These are phyloP conservation scores for Danionella dracula DNA, from an alignment of 2,797 vertebrate genomes.

Conservation along the genomic window DNA sequence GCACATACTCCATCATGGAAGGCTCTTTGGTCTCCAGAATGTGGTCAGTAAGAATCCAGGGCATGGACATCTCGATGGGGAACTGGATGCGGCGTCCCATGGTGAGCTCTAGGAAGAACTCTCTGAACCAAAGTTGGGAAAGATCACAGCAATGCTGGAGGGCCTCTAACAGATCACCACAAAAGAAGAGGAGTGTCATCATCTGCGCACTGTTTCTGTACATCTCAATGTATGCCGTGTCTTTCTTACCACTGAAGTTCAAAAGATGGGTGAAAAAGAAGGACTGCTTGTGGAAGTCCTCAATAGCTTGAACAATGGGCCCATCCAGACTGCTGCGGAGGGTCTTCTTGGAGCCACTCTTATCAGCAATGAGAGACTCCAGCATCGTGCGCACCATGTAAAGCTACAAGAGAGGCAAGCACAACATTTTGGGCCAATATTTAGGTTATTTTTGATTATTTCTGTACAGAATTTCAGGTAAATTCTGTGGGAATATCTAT, in stretches of 20 bases:
- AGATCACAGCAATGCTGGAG: conserved; percentile 95
- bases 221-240: background rate
- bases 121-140: conserved; percentile 95
- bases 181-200: background rate
- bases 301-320: conserved; percentile 92
- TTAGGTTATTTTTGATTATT: too few relatives aligned
- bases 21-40: conserved; percentile 96
- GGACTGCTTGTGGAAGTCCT: conserved; percentile 98
- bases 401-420: conserved; percentile 66
- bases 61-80: conserved; percentile 98
- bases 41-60: conserved; percentile 96
- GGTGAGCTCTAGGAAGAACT: conserved; percentile 95
- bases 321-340: conserved; percentile 94
- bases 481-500: too few relatives aligned
- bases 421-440: too few relatives aligned
- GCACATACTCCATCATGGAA: conserved; percentile 93
- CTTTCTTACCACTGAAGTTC: conserved; percentile 87
- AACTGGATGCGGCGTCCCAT: conserved; percentile 98
- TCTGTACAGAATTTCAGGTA: too few relatives aligned
- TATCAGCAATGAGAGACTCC: conserved; percentile 95
- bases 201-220: too few relatives aligned
- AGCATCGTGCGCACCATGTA: conserved; percentile 99
- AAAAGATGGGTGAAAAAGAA: conserved; percentile 98
- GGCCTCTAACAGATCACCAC: conserved; percentile 73
- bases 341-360: conserved; percentile 97